Percentiles rank a stretch among this genome's conserved stretches.
These are phyloP conservation scores for Scaptomyza tumidula DNA, from an alignment of 2,888 invertebrate genomes.

Conservation along the genomic window DNA sequence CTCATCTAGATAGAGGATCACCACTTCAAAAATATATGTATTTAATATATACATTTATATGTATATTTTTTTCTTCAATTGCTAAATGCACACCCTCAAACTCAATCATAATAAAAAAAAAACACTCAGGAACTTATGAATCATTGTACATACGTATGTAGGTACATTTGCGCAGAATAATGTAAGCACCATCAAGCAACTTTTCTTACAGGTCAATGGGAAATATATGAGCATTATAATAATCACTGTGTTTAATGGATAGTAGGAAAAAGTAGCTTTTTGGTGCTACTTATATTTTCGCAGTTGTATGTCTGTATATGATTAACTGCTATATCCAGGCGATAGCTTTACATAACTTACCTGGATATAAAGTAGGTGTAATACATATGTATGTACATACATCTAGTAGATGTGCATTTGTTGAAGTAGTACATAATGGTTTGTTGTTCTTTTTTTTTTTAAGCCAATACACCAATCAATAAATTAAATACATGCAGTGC, in stretches of 20 bases:
- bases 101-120: neutral
- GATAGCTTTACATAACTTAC: neutral
- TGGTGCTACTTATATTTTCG: no score
- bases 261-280: no score
- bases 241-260: no score
- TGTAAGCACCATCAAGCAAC: no score
- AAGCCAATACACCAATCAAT: no score
- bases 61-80: neutral
- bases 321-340: neutral
- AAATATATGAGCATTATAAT: no score
- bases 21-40: conserved; percentile 1
- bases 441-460: neutral
- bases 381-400: neutral
- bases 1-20: conserved; percentile 37
- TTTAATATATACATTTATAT: conserved; percentile 3
- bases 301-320: no score
- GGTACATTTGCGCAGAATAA: neutral
- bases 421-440: neutral
- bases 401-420: neutral
- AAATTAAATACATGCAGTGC: no score
- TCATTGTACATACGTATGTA: neutral
- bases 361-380: neutral
- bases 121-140: conserved; percentile 4
- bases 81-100: conserved; percentile 14
- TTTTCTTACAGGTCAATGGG: no score